Evolutionary conservation across 2,797 vertebrate genomes (phyloP).

Genomic region (Mormyrops boulengeri): DNA sequence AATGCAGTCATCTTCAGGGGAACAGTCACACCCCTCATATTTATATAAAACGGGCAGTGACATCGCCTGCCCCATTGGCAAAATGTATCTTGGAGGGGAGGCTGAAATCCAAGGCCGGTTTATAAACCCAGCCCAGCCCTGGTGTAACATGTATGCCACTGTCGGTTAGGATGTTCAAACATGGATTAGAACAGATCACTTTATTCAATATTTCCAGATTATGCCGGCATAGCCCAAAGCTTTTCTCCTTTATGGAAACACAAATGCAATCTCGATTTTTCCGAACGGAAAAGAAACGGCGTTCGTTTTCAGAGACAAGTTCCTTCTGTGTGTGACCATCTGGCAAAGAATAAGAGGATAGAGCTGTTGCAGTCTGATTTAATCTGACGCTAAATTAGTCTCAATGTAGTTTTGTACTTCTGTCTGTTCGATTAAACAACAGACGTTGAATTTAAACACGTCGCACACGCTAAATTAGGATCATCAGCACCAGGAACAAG

Average conservation of each 20-base stretch:
- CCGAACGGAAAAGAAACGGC: not conserved
- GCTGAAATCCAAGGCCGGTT: not conserved
- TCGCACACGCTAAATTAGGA: not conserved
- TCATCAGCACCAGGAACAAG: not conserved
- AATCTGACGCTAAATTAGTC: not conserved
- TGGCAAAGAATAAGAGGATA: not conserved
- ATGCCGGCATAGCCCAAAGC: not conserved
- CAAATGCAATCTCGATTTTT: not conserved
- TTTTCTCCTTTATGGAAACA: not conserved
- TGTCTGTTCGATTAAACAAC: not conserved
- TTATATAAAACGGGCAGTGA: not conserved
- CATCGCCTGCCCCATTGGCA: not conserved
- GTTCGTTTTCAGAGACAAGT: not conserved
- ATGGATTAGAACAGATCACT: not conserved
- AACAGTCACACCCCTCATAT: not conserved
- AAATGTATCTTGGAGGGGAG: not conserved
- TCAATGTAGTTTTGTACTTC: not conserved
- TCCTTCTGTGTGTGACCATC: not conserved
- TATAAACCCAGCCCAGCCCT: not conserved
- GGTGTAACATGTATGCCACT: not conserved
- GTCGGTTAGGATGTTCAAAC: not conserved
- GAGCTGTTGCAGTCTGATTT: not conserved
- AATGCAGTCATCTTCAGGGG: not conserved
- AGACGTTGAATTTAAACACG: not conserved
- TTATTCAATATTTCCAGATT: not conserved